phyloP scores from a whole-genome alignment of 2,113 vertebrate species.

The Dinomys branickii region DNA sequence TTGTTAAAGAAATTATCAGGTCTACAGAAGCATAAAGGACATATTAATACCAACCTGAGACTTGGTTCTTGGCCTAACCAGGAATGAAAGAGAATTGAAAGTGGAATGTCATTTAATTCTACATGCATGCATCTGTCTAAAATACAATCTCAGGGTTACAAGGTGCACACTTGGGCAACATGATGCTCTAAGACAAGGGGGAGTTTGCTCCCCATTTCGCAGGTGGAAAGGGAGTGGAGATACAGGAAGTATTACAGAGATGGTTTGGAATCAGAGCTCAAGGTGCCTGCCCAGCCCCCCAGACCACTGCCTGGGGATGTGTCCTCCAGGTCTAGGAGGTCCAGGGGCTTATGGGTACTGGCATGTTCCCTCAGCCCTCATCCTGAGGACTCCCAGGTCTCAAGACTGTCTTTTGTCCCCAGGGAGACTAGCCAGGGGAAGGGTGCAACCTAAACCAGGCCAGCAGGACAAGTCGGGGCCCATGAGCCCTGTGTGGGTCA shows the following conservation, averaged over 20 bases:
- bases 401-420: not conserved
- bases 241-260: not conserved
- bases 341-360: not conserved
- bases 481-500: not conserved
- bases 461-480: not conserved
- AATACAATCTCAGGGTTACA: not conserved
- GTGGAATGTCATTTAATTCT: not conserved
- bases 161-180: not conserved
- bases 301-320: not conserved
- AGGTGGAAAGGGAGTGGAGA: not conserved
- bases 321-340: not conserved
- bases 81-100: not conserved
- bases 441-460: not conserved
- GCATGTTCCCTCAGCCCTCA: not conserved
- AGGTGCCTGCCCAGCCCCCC: not conserved
- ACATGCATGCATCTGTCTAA: not conserved
- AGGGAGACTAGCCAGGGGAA: not conserved
- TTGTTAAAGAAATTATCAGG: not conserved
- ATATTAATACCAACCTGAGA: not conserved
- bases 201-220: not conserved
- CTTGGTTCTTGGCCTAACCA: slow-evolving; percentile 3
- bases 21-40: slow-evolving; percentile 11
- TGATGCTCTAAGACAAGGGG: not conserved
- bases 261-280: not conserved
- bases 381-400: not conserved